phyloP scores from a whole-genome alignment of 2,797 vertebrate genomes.

The Channa striata region DNA sequence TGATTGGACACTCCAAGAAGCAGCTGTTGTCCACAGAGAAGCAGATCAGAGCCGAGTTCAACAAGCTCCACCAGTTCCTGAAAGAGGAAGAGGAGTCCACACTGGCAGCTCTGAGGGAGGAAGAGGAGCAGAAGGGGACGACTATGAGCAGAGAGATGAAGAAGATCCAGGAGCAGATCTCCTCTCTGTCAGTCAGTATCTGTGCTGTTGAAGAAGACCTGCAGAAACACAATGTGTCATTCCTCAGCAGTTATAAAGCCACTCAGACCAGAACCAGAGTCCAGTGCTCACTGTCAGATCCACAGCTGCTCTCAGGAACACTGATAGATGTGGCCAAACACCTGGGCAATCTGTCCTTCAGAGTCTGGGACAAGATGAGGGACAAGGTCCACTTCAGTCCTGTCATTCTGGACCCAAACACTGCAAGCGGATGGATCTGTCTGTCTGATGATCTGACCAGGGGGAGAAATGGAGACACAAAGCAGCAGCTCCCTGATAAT shows the following conservation, averaged over 20 bases:
- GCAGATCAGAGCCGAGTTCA: constrained; percentile 14
- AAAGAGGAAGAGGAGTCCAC: constrained; percentile 72
- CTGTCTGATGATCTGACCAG: constrained; percentile 29
- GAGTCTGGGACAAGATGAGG: constrained; percentile 24
- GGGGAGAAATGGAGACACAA: not conserved
- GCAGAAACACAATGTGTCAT: constrained; percentile 8
- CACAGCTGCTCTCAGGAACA: too few relatives aligned
- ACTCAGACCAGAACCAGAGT: too few relatives aligned
- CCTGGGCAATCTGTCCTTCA: too few relatives aligned
- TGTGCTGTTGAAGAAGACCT: constrained; percentile 36
- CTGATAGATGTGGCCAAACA: too few relatives aligned
- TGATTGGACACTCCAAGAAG: constrained; percentile 9
- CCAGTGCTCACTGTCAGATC: too few relatives aligned
- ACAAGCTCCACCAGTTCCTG: constrained; percentile 65
- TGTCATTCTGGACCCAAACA: constrained; percentile 31
- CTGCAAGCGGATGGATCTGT: not conserved
- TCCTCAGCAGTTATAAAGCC: not conserved
- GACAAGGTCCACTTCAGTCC: constrained; percentile 23
- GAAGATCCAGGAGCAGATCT: not conserved
- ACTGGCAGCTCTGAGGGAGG: constrained; percentile 64
- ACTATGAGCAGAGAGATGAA: too few relatives aligned
- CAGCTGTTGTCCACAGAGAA: constrained; percentile 22
- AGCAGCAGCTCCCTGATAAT: constrained; percentile 28
- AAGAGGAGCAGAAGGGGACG: constrained; percentile 42
- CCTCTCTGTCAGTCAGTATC: constrained; percentile 35